Conservation (phyloP, 2,113 vertebrate species). For the Brienomyrus longianalis region DNA sequence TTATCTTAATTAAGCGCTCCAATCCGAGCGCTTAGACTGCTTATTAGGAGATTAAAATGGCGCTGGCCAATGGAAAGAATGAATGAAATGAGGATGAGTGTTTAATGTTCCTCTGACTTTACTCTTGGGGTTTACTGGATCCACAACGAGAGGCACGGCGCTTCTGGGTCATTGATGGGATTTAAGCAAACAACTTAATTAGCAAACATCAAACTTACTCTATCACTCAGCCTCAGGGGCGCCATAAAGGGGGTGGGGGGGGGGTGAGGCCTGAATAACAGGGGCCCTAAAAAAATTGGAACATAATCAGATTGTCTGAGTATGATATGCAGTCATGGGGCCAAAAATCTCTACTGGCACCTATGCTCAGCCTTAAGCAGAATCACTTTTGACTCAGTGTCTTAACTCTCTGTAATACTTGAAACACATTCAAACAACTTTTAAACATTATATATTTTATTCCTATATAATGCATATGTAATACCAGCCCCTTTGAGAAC, state of each 20-base stretch:
- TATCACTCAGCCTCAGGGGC: slow-evolving; percentile 11
- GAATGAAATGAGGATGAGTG: slow-evolving; percentile 59
- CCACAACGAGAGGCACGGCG: slow-evolving; percentile 47
- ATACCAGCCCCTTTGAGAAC: neutral
- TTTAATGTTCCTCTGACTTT: slow-evolving; percentile 62
- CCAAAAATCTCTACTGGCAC: neutral
- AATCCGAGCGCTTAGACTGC: slow-evolving; percentile 10
- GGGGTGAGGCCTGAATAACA: neutral
- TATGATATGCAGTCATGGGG: neutral
- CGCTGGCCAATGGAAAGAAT: slow-evolving; percentile 55
- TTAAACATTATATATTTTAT: no score
- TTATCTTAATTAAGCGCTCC: slow-evolving; percentile 14
- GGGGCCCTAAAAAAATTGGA: neutral
- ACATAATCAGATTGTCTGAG: neutral
- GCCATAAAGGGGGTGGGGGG: neutral
- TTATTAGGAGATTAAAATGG: slow-evolving; percentile 25
- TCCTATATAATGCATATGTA: neutral
- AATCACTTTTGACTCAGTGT: slow-evolving; percentile 42
- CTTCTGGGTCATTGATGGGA: slow-evolving; percentile 61
- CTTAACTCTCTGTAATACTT: neutral
- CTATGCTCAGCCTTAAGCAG: slow-evolving; percentile 20
- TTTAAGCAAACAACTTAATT: slow-evolving; percentile 55
- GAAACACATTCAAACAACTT: neutral
- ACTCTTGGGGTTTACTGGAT: slow-evolving; percentile 50
- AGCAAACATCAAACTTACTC: slow-evolving; percentile 47